A percentile compares a stretch with the other conserved stretches of the same genome.
These are phyloP conservation scores for Apoda limacodes DNA, from an alignment of 2,888 invertebrate genomes.

Conservation along the genomic window DNA sequence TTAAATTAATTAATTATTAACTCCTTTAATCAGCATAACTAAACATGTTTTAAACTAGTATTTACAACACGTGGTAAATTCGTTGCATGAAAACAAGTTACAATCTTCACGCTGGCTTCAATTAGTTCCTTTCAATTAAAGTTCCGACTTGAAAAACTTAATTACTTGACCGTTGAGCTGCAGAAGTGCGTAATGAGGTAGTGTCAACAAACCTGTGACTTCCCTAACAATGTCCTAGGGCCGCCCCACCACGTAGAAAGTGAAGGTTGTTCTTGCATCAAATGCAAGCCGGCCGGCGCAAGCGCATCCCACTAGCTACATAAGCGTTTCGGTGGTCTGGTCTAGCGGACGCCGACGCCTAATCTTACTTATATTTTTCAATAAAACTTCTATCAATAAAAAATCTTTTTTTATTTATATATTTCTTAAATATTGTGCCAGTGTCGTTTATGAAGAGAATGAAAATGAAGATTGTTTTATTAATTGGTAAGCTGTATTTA, in stretches of 20 bases:
- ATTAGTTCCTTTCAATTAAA: constrained; percentile 3
- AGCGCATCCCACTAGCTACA: constrained; percentile 35
- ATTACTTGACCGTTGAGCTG: too few relatives aligned
- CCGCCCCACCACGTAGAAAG: constrained; percentile 65
- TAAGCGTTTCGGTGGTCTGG: constrained; percentile 52
- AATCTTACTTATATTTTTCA: too few relatives aligned
- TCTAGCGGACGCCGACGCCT: constrained; percentile 49
- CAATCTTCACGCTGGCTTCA: too few relatives aligned
- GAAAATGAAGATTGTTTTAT: constrained; percentile 47
- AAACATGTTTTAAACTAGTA: too few relatives aligned
- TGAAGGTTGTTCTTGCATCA: constrained; percentile 44
- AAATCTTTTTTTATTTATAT: too few relatives aligned
- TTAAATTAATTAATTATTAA: too few relatives aligned
- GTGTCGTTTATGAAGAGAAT: constrained; percentile 32
- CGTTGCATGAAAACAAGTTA: too few relatives aligned
- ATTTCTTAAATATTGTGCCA: constrained; percentile 36
- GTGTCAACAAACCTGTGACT: constrained; percentile 57
- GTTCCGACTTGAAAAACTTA: constrained; percentile 11
- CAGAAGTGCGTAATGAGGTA: too few relatives aligned
- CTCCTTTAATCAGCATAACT: too few relatives aligned
- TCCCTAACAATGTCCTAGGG: constrained; percentile 43
- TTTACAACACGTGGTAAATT: too few relatives aligned
- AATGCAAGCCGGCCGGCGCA: constrained; percentile 24
- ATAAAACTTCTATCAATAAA: too few relatives aligned
- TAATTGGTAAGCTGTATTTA: constrained; percentile 45